These are phyloP conservation scores for Lates calcarifer DNA, from an alignment of 2,113 vertebrate species.

Conservation along the genomic window DNA sequence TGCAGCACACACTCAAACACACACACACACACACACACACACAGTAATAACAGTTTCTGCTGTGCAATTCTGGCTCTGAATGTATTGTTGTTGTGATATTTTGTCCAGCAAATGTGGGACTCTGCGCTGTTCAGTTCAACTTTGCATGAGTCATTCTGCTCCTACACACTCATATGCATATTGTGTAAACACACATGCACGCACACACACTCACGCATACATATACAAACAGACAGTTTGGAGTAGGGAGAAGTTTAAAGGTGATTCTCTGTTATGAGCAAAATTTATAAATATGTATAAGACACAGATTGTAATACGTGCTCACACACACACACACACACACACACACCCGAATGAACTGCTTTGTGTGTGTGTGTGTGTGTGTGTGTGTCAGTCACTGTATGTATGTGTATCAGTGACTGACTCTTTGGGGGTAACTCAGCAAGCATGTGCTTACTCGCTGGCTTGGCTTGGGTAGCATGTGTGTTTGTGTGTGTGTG, in stretches of 20 bases:
- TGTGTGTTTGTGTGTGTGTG: background rate
- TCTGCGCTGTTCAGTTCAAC: conserved; percentile 48
- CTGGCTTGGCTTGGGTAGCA: conserved; percentile 53
- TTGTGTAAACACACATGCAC: conserved; percentile 60
- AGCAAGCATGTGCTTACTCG: conserved; percentile 85
- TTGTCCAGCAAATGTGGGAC: conserved; percentile 55
- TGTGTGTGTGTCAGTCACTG: conserved; percentile 18
- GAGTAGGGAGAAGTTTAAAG: conserved; percentile 67
- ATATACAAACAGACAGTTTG: conserved; percentile 58
- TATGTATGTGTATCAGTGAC: conserved; percentile 39
- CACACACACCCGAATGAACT: conserved; percentile 3
- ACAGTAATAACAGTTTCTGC: conserved; percentile 26
- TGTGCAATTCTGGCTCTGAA: conserved; percentile 18
- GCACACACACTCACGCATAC: conserved; percentile 13
- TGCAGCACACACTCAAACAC: conserved; percentile 35
- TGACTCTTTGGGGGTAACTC: conserved; percentile 74
- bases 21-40: conserved; percentile 19
- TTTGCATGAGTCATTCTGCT: conserved; percentile 75
- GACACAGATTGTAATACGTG: conserved; percentile 29
- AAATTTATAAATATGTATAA: conserved; percentile 74
- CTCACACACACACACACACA: background rate
- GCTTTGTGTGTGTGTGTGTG: conserved; percentile 1
- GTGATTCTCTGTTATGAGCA: conserved; percentile 64
- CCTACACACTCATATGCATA: conserved; percentile 75
- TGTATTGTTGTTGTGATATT: conserved; percentile 61